Evolutionary conservation across 1,140 invertebrate species (phyloP).

Genomic region (Drosophila ironensis): DNA sequence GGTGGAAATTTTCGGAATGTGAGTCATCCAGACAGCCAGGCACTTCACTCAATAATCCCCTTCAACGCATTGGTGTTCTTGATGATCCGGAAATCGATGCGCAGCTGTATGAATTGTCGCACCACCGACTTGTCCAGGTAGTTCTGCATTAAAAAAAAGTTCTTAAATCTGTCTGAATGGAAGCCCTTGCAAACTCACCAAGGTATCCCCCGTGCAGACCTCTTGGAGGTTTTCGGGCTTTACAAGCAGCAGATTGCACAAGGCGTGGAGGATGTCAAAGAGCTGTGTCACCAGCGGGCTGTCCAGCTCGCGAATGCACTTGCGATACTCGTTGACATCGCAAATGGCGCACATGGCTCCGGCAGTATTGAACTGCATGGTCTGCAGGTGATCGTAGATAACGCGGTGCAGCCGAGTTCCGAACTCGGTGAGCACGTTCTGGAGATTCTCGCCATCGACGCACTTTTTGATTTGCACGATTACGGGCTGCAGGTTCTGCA

Average conservation of each 20-base stretch:
- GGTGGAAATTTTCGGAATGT: constrained; percentile 58
- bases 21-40: constrained; percentile 34
- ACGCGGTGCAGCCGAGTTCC: constrained; percentile 95
- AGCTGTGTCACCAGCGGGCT: constrained; percentile 90
- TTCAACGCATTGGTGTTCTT: constrained; percentile 79
- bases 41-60: constrained; percentile 70
- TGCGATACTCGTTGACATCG: constrained; percentile 97
- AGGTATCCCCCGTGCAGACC: constrained; percentile 95
- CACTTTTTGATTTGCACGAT: constrained; percentile 91
- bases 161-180: too few relatives aligned
- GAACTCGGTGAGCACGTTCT: constrained; percentile 92
- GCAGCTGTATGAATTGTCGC: constrained; percentile 95
- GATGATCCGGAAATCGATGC: constrained; percentile 86
- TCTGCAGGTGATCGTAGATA: constrained; percentile 97
- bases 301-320: constrained; percentile 89
- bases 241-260: constrained; percentile 97
- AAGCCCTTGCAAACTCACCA: too few relatives aligned
- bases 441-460: constrained; percentile 96
- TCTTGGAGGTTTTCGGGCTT: constrained; percentile 98
- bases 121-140: constrained; percentile 93
- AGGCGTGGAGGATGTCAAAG: constrained; percentile 96
- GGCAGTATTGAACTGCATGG: constrained; percentile 97
- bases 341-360: constrained; percentile 99
- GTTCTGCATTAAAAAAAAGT: constrained; percentile 86
- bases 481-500: constrained; percentile 90